phyloP scores from a whole-genome alignment of 2,113 vertebrate species.

The Ia io region DNA sequence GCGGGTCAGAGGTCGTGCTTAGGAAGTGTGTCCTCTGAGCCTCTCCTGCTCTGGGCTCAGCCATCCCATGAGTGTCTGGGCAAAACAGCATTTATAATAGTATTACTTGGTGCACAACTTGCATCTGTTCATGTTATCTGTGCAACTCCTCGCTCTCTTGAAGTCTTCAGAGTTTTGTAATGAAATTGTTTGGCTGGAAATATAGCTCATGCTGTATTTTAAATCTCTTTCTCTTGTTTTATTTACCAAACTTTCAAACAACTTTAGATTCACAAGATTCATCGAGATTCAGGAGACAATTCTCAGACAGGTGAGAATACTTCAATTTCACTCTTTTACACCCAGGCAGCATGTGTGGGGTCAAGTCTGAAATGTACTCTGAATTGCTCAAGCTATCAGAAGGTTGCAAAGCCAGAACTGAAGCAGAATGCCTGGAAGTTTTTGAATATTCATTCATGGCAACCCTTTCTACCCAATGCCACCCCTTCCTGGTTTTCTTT shows the following conservation, averaged over 20 bases:
- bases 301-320: conserved; percentile 89
- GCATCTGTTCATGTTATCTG: conserved; percentile 30
- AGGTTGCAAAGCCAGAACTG: background rate
- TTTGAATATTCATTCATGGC: background rate
- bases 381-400: background rate
- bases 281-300: conserved; percentile 87
- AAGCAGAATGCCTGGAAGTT: background rate
- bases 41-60: background rate
- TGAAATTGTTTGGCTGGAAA: background rate
- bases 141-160: conserved; percentile 36
- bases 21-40: background rate
- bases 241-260: conserved; percentile 53
- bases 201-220: conserved; percentile 33
- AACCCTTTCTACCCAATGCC: background rate
- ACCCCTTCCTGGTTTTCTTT: background rate
- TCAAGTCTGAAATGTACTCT: background rate
- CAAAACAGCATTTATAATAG: background rate
- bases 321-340: conserved; percentile 17
- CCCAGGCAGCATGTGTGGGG: background rate
- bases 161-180: conserved; percentile 32
- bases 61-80: background rate
- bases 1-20: background rate
- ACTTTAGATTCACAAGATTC: conserved; percentile 87
- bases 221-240: conserved; percentile 54
- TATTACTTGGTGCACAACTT: background rate